These are phyloP conservation scores for Theretra japonica DNA, from an alignment of 2,888 invertebrate species.

Conservation along the genomic window DNA sequence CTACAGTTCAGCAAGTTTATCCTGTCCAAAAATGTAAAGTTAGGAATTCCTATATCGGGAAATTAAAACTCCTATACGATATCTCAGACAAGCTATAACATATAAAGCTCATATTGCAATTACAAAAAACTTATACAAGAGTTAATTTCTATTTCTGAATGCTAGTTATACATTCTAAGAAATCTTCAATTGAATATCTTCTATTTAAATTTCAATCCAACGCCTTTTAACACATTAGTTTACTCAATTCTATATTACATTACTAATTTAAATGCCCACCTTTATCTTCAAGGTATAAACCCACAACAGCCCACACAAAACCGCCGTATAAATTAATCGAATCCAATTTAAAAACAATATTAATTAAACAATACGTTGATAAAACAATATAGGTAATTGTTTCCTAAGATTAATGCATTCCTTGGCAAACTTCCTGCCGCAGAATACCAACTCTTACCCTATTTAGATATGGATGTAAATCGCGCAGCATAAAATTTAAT, in stretches of 20 bases:
- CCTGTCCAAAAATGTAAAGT: too few species aligned
- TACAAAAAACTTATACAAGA: too few species aligned
- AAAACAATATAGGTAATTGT: conserved; percentile 34
- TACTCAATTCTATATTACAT: background rate
- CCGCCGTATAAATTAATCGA: conserved; percentile 29
- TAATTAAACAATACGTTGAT: conserved; percentile 32
- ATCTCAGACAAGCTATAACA: too few species aligned
- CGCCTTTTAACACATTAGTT: background rate
- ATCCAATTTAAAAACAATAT: conserved; percentile 33
- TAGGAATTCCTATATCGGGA: too few species aligned
- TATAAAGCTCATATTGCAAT: too few species aligned
- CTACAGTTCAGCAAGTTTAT: too few species aligned
- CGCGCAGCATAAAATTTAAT: conserved; percentile 8
- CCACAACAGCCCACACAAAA: conserved; percentile 24
- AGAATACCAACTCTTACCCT: background rate
- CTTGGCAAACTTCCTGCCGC: background rate
- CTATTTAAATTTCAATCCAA: background rate
- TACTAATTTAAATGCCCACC: background rate
- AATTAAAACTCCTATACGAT: too few species aligned
- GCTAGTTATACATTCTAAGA: too few species aligned
- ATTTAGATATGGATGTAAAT: background rate
- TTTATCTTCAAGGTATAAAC: conserved; percentile 5
- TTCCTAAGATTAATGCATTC: conserved; percentile 33
- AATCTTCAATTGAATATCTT: too few species aligned
- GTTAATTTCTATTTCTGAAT: too few species aligned